Evolutionary conservation across 2,888 invertebrate species (phyloP).

Genomic region (Acanthosoma haemorrhoidale): DNA sequence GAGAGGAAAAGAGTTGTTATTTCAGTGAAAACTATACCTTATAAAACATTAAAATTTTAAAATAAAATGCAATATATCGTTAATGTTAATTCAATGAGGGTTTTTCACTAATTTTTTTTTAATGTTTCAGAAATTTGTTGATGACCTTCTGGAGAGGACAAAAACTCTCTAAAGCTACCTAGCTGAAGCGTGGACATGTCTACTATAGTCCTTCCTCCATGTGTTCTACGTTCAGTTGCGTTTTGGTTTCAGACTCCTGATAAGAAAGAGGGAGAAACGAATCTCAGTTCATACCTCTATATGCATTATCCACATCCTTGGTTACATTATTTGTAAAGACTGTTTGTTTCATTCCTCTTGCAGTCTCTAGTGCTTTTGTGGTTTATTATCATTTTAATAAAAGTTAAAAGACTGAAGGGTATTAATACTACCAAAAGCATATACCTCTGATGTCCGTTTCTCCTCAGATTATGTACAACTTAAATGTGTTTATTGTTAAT

Average conservation of each 20-base stretch:
- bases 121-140: constrained; percentile 77
- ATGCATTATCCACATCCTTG: background rate
- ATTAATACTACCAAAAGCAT: constrained; percentile 17
- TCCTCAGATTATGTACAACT: background rate
- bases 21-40: too few relatives aligned
- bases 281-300: background rate
- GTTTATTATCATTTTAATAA: background rate
- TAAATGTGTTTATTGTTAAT: background rate
- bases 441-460: constrained; percentile 7
- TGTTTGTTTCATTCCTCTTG: background rate
- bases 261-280: constrained; percentile 3
- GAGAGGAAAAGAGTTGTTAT: too few relatives aligned
- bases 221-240: constrained; percentile 8
- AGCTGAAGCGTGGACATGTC: background rate
- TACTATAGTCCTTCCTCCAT: constrained; percentile 5
- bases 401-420: constrained; percentile 26
- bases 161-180: constrained; percentile 70
- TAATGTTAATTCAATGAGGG: constrained; percentile 13
- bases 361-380: background rate
- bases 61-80: too few relatives aligned
- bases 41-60: too few relatives aligned
- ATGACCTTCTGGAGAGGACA: constrained; percentile 80
- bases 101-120: too few relatives aligned
- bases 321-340: too few relatives aligned
- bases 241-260: constrained; percentile 2